Evolutionary conservation across 1,140 invertebrate genomes (phyloP).

Genomic region (Drosophila subobscura): DNA sequence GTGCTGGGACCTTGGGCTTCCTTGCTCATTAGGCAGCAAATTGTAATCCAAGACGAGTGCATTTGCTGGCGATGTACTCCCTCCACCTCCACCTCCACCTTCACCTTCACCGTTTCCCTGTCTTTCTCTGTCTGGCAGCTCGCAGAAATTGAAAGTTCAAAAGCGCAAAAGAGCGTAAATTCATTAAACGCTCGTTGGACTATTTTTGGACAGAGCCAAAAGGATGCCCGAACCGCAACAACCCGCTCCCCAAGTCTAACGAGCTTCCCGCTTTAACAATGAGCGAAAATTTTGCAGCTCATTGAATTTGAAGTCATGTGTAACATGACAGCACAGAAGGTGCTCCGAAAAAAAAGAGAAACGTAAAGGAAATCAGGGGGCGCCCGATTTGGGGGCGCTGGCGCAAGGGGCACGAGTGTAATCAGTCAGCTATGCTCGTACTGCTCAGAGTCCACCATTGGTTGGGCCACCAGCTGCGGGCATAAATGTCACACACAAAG

Average conservation of each 20-base stretch:
- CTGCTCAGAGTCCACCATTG: neutral
- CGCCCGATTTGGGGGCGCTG: too few relatives aligned
- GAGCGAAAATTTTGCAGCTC: slow-evolving; percentile 79
- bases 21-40: too few relatives aligned
- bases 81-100: neutral
- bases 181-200: slow-evolving; percentile 64
- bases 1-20: too few relatives aligned
- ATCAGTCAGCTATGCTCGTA: slow-evolving; percentile 14
- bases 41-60: too few relatives aligned
- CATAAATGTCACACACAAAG: slow-evolving; percentile 46
- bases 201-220: slow-evolving; percentile 4
- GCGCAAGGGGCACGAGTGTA: too few relatives aligned
- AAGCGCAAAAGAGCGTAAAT: slow-evolving; percentile 76
- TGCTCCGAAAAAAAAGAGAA: slow-evolving; percentile 8
- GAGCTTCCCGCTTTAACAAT: slow-evolving; percentile 78
- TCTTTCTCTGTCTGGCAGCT: slow-evolving; percentile 26
- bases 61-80: too few relatives aligned
- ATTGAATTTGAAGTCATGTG: slow-evolving; percentile 82
- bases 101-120: slow-evolving; percentile 13
- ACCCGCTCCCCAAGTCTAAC: slow-evolving; percentile 30
- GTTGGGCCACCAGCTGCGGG: slow-evolving; percentile 1
- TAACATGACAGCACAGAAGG: slow-evolving; percentile 44
- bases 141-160: slow-evolving; percentile 55
- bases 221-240: too few relatives aligned
- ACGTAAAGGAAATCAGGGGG: slow-evolving; percentile 35